Evolutionary conservation across 2,113 vertebrate genomes (phyloP), one percentile per base, ranked within the genome.

Genomic region (Semicossyphus pulcher): DNA sequence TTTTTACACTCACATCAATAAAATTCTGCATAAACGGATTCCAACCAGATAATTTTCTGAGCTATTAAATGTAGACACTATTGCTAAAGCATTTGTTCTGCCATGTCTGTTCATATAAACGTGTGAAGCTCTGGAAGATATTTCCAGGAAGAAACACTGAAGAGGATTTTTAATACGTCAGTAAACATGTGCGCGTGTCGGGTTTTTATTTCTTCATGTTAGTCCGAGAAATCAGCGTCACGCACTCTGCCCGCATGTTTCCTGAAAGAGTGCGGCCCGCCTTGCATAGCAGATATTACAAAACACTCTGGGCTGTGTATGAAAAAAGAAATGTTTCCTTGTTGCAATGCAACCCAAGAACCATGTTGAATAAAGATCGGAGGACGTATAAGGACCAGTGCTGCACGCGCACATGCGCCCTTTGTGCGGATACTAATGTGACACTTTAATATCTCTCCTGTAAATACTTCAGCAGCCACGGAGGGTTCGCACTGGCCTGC

Each of bases 251-350:
- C 60, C 7, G 12, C 16, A 26, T 21, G 15, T 18, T 72, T 77
- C 60, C 71, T 81, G 68, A 72, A 63, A 69, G 36, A 68, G 53
- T 67, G 47, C 57, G 44, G 45, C 14, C 69, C 45, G 61, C 53
- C 31, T 90, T 90, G 88, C 88, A 91, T 88, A 88, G 86, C 76
- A 87, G 80, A 73, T 58, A 68, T 57, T 47, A 72, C 54, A 65
- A 45, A 47, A 65, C 44, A 64, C 59, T 71, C 18, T 67, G 69
- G 6, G 18, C 1, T 44, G 2, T 80, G 77, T 86, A 85, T 60
- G 84, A 86, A 89, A 87, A 90, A 79, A 89, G 75, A 87, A 56
- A 56, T 5, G 73, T 54, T 44, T 71, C 25, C 65, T 70, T 68
- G 26, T 41, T 28, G 2, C 21, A 67, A 72, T 39, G 47, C 23